Conservation (phyloP, 2,113 vertebrate genomes). For the Erpornis zantholeuca region DNA sequence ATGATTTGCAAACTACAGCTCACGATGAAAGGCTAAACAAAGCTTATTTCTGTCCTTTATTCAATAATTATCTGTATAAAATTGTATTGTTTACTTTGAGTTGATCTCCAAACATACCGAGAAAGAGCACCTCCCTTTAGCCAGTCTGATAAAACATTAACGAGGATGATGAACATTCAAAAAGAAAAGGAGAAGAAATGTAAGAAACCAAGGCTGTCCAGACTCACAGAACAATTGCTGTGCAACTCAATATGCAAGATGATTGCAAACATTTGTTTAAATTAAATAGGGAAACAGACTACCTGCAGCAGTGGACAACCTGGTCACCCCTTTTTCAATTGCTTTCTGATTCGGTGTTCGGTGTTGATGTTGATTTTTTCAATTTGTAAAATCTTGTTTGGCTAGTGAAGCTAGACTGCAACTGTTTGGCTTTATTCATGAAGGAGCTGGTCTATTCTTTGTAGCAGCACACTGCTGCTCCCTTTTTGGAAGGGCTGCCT, state of each 20-base stretch:
- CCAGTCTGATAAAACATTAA: neutral
- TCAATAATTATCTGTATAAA: neutral
- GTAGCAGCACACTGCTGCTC: neutral
- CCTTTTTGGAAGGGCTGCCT: neutral
- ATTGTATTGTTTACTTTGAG: neutral
- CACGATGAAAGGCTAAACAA: neutral
- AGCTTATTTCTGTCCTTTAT: neutral
- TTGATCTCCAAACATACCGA: neutral
- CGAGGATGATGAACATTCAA: accelerated
- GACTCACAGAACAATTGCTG: neutral
- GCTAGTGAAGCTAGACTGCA: neutral
- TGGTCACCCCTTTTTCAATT: neutral
- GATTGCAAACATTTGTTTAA: neutral
- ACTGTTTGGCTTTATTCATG: neutral
- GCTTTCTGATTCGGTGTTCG: neutral
- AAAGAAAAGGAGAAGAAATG: neutral
- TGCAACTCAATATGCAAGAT: neutral
- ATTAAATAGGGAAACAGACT: neutral
- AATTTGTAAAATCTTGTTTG: neutral
- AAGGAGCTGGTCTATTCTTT: neutral
- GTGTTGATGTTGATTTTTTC: neutral
- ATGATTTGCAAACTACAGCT: neutral
- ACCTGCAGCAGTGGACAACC: neutral
- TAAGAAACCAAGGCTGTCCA: neutral
- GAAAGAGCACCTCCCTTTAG: neutral